Base-by-base conservation (phyloP, 2,113 vertebrate species). In the Saguinus midas region DNA sequence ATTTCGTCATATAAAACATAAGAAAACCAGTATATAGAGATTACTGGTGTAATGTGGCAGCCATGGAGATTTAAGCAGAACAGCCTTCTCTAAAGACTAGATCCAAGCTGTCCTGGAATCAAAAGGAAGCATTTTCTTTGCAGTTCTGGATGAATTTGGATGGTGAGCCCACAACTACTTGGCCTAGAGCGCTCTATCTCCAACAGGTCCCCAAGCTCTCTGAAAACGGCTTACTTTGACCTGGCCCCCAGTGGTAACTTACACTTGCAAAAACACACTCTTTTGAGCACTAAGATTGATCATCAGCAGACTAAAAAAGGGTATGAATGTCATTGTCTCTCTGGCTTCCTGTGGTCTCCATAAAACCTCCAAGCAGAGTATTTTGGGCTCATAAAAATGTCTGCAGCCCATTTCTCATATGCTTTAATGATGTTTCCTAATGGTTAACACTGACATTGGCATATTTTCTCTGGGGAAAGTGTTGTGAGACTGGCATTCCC, bases 361-460 rank as follows among this genome's bases (percentile, higher is more conserved):
- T 98, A 97, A 97, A 98, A 96, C 52, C 90, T 96, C 96, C 94
- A 91, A 78, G 79, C 70, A 32, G 89, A 96, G 94, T 90, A 93
- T 96, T 96, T 87, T 93, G 95, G 90, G 95, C 96, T 97, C 97
- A 96, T 98, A 97, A 98, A 98, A 97, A 95, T 86, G 95, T 97
- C 97, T 58, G 4, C 97, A 97, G 96, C 84, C 96, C 87, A 8
- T 98, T 97, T 97, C 94, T 98, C 96, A 96, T 97, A 93, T 66
- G 80, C 48, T 91, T 96, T 97, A 96, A 96, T 96, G 96, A 95
- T 14, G 21, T 92, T 92, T 90, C 64, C 96, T 92, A 82, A 95
- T 29, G 72, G 92, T 79, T 78, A 73, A 80, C 91, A 18, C 68
- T 88, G 93, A 90, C 83, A 64, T 45, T 57, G 95, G 93, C 90